Conservation (phyloP, 2,888 invertebrate species). For the Polydrusus tereticollis region DNA sequence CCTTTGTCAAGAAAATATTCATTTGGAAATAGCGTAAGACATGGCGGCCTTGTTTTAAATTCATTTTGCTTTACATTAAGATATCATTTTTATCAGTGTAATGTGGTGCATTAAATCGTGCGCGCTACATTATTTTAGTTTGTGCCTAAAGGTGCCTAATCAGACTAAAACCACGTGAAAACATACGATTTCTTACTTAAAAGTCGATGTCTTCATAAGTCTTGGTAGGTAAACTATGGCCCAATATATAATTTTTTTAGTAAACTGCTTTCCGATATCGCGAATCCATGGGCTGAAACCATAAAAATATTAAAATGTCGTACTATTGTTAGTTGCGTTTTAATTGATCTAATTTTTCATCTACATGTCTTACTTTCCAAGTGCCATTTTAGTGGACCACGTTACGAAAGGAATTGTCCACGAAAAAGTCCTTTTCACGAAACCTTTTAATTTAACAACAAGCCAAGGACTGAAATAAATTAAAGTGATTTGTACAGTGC, state of each 20-base stretch:
- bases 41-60: too few relatives aligned
- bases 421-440: constrained; percentile 22
- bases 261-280: constrained; percentile 17
- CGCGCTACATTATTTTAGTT: background rate
- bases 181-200: constrained; percentile 32
- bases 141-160: background rate
- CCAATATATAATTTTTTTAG: constrained; percentile 30
- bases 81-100: background rate
- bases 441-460: constrained; percentile 20
- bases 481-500: too few relatives aligned
- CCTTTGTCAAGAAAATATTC: too few relatives aligned
- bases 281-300: constrained; percentile 42
- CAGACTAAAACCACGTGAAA: background rate
- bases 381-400: constrained; percentile 16
- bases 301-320: background rate
- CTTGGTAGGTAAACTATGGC: constrained; percentile 26
- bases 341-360: background rate
- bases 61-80: background rate
- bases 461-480: constrained; percentile 33
- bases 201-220: constrained; percentile 14
- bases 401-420: constrained; percentile 24
- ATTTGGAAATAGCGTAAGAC: too few relatives aligned
- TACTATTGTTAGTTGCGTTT: too few relatives aligned
- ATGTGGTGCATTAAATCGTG: background rate
- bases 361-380: constrained; percentile 35